Base-by-base conservation (phyloP, 2,888 invertebrate genomes). In the Falcaria lacertinaria region DNA sequence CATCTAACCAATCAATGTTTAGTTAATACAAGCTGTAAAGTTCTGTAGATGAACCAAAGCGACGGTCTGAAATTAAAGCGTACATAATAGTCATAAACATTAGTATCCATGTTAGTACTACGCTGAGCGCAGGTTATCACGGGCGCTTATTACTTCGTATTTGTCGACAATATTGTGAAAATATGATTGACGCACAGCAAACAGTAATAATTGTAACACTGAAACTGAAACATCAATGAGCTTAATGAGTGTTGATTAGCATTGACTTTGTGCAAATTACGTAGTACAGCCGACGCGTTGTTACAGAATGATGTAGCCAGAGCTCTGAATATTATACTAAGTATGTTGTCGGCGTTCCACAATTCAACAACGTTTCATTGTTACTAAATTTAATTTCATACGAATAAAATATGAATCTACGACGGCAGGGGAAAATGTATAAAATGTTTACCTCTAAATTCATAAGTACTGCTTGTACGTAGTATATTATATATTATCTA, bases 221-320 rank as follows among this genome's bases (percentile, higher is more conserved):
- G 73, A 65, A 70, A 71, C 68, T 71, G 69, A 67, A 67, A 68
- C 75, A 71, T 65, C 74, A 75, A 77, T 79, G 74, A 60, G 74
- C 72, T 74, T 78, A 81, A 82, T 79, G 77, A 80, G 73, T 57
- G 70, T 76, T 82, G 80, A 83, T 83, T 80, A 79, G 80, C 61
- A 50, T 57, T 43, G 63, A 56, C 57, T 61, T 56, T 60, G 67
- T 58, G 61, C 62, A 67, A 69, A 73, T 72, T 71, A 67, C 66
- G 65, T 67, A 63, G 56, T 44, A 47, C 44, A 52, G 44, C 56
- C 60, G 43, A 52, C 47, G 45, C 60, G 46, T 39, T 47, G 59
- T 70, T 68, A 70, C 69, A 67, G 63, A 65, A 64, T 63, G 54
- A 42, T 50, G 36, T 48, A 32, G 19, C 19, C 35, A 41, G 36